Evolutionary conservation across 2,113 vertebrate genomes (phyloP).

Genomic region (Spilogale gracilis): DNA sequence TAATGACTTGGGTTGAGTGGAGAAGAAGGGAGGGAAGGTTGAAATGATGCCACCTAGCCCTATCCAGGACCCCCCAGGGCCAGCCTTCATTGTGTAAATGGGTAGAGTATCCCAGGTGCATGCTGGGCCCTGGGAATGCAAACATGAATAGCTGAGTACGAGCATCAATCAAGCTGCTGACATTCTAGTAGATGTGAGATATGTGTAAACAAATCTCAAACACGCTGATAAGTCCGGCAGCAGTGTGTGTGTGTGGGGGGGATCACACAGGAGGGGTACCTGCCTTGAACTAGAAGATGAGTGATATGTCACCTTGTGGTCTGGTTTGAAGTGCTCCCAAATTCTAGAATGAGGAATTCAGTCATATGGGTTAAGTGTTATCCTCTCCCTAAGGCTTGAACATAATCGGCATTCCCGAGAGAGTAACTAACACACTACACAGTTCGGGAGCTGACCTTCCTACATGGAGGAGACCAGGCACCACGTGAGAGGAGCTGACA

Average conservation of each 20-base stretch:
- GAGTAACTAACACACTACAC: background rate
- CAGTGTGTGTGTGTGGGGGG: rapidly evolving
- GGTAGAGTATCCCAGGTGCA: background rate
- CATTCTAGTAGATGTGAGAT: background rate
- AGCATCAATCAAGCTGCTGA: background rate
- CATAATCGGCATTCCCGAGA: background rate
- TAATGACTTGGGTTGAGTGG: background rate
- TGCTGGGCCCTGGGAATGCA: background rate
- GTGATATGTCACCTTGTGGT: background rate
- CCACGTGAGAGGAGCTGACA: rapidly evolving
- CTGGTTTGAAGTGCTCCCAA: background rate
- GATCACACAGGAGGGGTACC: background rate
- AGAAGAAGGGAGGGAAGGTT: background rate
- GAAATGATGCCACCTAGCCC: background rate
- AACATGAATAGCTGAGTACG: background rate
- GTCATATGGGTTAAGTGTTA: background rate
- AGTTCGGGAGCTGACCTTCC: background rate
- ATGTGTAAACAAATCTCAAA: background rate
- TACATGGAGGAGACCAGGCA: background rate
- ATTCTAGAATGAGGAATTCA: background rate
- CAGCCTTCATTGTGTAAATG: background rate
- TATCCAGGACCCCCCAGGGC: background rate
- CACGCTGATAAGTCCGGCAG: background rate
- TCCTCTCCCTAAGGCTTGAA: background rate
- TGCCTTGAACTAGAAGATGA: background rate